Evolutionary conservation across 2,888 invertebrate species (phyloP), one percentile per base, ranked within the genome.

Genomic region (Orgyia antiqua): DNA sequence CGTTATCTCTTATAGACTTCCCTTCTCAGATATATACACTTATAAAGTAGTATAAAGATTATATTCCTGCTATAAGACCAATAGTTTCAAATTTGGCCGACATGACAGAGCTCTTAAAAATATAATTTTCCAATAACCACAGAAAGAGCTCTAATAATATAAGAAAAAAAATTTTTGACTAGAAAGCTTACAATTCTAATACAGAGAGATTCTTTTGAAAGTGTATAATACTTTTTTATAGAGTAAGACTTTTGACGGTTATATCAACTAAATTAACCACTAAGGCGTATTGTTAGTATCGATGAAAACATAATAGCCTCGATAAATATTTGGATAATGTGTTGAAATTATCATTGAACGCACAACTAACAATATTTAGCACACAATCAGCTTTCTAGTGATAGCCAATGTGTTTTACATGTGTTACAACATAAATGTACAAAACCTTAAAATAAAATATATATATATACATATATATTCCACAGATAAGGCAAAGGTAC

Each of bases 171-270:
- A 72, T 80, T 82, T 79, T 84, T 86, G 86, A 86, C 86, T 86
- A 86, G 86, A 86, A 74, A 70, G 65, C 73, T 82, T 80, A 52
- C 33, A 75, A 68, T 69, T 72, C 73, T 79, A 83, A 83, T 79
- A 82, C 79, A 83, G 76, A 80, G 82, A 82, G 84, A 83, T 83
- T 82, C 83, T 70, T 79, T 74, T 69, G 68, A 66, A 68, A 72
- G 67, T 68, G 61, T 60, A 64, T 79, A 79, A 82, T 83, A 83
- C 83, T 83, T 82, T 67, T 66, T 58, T 61, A 58, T 4, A 71
- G 66, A 64, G 50, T 56, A 65, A 49, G 57, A 56, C 48, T 58
- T 15, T 57, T 55, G 62, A 64, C 57, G 58, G 65, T 60, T 57
- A 62, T 46, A 62, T 60, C 47, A 59, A 72, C 70, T 68, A 71